phyloP scores from a whole-genome alignment of 2,113 vertebrate genomes.

The Symphodus melops region DNA sequence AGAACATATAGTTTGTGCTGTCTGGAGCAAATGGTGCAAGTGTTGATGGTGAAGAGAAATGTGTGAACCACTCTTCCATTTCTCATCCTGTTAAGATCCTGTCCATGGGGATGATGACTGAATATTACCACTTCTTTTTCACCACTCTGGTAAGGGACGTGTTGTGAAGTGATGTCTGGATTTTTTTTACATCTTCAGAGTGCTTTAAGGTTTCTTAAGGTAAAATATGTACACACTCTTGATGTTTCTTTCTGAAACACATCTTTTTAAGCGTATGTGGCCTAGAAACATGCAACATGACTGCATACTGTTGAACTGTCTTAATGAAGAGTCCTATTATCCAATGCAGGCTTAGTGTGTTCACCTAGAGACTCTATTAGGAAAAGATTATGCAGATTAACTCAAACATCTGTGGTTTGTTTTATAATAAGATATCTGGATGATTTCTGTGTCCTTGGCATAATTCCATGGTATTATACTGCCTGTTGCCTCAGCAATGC shows the following conservation, averaged over 20 bases:
- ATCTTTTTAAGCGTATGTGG: not conserved
- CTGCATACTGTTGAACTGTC: constrained; percentile 1
- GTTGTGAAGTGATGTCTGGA: not conserved
- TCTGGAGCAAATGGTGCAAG: not conserved
- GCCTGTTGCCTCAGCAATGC: not conserved
- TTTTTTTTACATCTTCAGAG: not conserved
- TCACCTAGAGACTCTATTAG: constrained; percentile 26
- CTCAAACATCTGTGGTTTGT: constrained; percentile 53
- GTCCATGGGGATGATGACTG: constrained; percentile 99
- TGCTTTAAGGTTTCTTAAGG: not conserved
- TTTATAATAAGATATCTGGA: constrained; percentile 53
- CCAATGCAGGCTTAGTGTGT: not conserved
- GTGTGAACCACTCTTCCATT: not conserved
- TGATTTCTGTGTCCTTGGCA: constrained; percentile 49
- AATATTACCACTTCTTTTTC: constrained; percentile 99
- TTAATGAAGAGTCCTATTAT: constrained; percentile 39
- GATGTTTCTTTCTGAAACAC: not conserved
- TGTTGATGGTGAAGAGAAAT: not conserved
- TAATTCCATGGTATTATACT: constrained; percentile 32
- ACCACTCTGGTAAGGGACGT: constrained; percentile 92
- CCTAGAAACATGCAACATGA: not conserved
- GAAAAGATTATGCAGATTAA: constrained; percentile 51
- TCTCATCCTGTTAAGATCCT: constrained; percentile 86
- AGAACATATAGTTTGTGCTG: not conserved
- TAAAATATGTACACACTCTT: not conserved